Evolutionary conservation across 2,797 vertebrate species (phyloP).

Genomic region (Micropoecilia bifurca): DNA sequence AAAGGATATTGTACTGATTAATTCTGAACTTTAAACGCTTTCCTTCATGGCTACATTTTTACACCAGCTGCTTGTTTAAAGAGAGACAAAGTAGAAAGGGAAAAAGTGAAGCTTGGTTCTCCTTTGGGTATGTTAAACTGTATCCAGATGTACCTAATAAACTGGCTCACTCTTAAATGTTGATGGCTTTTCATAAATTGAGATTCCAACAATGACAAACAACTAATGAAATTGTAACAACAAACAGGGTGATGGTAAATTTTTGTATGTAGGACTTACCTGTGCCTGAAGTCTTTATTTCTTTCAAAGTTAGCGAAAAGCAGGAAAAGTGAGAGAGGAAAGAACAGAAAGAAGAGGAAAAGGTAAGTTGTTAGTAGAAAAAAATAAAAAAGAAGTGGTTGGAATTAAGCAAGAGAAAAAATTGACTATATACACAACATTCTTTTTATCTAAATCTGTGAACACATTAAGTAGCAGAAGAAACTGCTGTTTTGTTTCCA

Average conservation of each 20-base stretch:
- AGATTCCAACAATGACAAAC: neutral
- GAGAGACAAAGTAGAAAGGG: neutral
- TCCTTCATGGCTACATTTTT: neutral
- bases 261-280: constrained; percentile 85
- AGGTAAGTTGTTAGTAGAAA: constrained; percentile 64
- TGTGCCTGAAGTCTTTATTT: constrained; percentile 99
- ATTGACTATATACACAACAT: constrained; percentile 13
- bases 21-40: neutral
- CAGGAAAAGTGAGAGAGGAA: constrained; percentile 50
- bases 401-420: constrained; percentile 48
- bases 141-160: neutral
- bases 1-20: neutral
- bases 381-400: constrained; percentile 28
- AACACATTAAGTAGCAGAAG: constrained; percentile 12
- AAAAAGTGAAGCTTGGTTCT: neutral
- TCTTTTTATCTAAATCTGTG: constrained; percentile 11
- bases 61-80: constrained; percentile 6
- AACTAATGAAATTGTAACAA: constrained; percentile 2
- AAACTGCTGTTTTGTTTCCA: constrained; percentile 41
- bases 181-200: neutral
- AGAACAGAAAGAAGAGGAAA: constrained; percentile 58
- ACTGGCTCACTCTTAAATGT: neutral
- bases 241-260: neutral
- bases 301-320: constrained; percentile 88
- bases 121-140: constrained; percentile 1